phyloP scores from a whole-genome alignment of 2,888 invertebrate species.

The Villa cingulata region DNA sequence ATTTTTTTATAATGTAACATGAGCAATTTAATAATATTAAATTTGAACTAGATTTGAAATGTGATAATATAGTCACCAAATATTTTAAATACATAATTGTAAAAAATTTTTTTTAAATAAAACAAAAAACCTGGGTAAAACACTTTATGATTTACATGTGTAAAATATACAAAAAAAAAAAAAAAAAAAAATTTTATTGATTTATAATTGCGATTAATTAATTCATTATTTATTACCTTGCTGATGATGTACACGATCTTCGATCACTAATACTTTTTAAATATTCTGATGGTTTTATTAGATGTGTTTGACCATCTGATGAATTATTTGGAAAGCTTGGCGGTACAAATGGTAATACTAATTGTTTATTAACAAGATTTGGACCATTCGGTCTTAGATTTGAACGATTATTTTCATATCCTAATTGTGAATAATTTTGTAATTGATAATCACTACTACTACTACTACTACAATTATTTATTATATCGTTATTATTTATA shows the following conservation, averaged over 20 bases:
- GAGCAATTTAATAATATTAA: too few relatives aligned
- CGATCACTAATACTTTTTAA: constrained; percentile 65
- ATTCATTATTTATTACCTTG: constrained; percentile 36
- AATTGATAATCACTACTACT: constrained; percentile 28
- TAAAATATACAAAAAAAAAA: too few relatives aligned
- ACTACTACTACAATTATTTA: constrained; percentile 2
- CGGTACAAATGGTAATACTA: constrained; percentile 78
- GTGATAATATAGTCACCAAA: too few relatives aligned
- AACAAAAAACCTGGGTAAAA: too few relatives aligned
- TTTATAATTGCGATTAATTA: too few relatives aligned
- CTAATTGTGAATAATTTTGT: constrained; percentile 25
- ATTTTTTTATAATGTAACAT: too few relatives aligned
- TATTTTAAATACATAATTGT: too few relatives aligned
- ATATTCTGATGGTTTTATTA: constrained; percentile 88
- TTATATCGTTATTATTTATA: background rate
- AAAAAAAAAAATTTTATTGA: too few relatives aligned
- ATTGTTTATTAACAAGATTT: constrained; percentile 71
- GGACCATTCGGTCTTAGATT: constrained; percentile 33
- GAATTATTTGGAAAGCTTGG: constrained; percentile 67
- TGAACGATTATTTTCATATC: constrained; percentile 16
- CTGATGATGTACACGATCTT: constrained; percentile 38
- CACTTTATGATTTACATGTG: too few relatives aligned
- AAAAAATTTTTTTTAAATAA: too few relatives aligned
- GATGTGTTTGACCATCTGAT: constrained; percentile 60
- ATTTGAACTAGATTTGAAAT: too few relatives aligned